Evolutionary conservation across 2,888 invertebrate species (phyloP), one percentile per base, ranked within the genome.

Genomic region (Phengaris arion): DNA sequence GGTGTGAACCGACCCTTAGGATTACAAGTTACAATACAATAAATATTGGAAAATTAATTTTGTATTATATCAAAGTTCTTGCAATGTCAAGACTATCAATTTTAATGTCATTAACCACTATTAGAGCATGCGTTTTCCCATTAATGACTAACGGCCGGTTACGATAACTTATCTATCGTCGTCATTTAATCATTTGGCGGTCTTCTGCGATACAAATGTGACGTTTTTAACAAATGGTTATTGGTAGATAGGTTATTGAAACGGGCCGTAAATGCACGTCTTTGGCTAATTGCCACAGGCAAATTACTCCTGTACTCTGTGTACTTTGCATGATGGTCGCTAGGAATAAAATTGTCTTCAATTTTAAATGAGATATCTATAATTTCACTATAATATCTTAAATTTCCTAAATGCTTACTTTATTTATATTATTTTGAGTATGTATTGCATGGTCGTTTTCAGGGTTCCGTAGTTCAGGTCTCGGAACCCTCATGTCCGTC

Each of bases 111-210:
- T 59, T 59, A 59, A 59, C 9, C 57, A 15, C 57, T 15, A 57
- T 57, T 57, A 57, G 57, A 59, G 59, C 59, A 59, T 22, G 59
- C 59, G 59, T 59, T 59, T 59, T 22, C 59, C 9, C 59, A 59
- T 59, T 59, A 59, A 22, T 22, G 22, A 59, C 59, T 22, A 59
- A 0, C 22, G 22, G 22, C 22, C 22, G 22, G 22, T 22, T 22
- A 22, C 22, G 22, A 22, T 22, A 22, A 22, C 22, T 1, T 22
- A 22, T 22, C 22, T 22, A 22, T 22, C 1, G 22, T 22, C 22
- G 22, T 22, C 22, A 22, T 22, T 22, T 22, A 22, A 22, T 22
- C 22, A 59, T n/a, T n/a, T 46, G 46, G 1, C 4, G 6, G 46
- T 46, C 1, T 22, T 22, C 1, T 22, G 1, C 22, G 22, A 22